Percentiles rank a stretch among this genome's conserved stretches.
Evolutionary conservation across 1,140 invertebrate genomes (phyloP).

Genomic region (Centruroides vittatus): DNA sequence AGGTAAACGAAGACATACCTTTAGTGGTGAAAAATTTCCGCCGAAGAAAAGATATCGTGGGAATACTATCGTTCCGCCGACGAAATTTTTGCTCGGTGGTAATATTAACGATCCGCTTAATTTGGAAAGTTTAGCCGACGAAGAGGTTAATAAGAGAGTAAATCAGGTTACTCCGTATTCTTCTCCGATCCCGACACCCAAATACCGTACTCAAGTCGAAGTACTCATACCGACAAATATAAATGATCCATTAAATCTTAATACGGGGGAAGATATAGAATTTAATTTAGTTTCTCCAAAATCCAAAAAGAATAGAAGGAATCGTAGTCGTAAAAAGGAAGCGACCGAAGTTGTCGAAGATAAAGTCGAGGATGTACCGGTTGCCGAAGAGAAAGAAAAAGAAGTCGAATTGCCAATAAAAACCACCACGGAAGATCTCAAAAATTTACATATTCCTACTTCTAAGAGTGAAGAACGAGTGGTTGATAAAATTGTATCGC

Average conservation of each 20-base stretch:
- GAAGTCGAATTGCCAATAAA: conserved; percentile 8
- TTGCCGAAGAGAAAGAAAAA: conserved; percentile 7
- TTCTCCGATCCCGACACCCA: conserved; percentile 72
- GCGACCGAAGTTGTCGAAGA: conserved; percentile 26
- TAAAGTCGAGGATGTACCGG: not conserved
- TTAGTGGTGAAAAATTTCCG: not conserved
- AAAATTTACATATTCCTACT: conserved; percentile 1
- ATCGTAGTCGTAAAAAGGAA: conserved; percentile 41
- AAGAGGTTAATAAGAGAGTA: conserved; percentile 58
- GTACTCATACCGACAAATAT: conserved; percentile 87
- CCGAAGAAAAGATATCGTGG: conserved; percentile 13
- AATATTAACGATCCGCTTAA: conserved; percentile 91
- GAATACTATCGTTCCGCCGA: conserved; percentile 50
- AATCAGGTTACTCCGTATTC: conserved; percentile 77
- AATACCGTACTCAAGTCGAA: conserved; percentile 65
- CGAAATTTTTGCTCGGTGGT: conserved; percentile 85
- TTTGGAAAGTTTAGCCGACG: conserved; percentile 77
- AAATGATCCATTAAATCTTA: conserved; percentile 74
- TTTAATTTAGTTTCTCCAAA: conserved; percentile 45
- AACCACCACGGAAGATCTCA: not conserved
- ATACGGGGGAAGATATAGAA: conserved; percentile 57
- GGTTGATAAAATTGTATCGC: conserved; percentile 82
- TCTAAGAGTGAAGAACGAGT: conserved; percentile 33
- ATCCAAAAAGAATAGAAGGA: not conserved
- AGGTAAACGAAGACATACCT: not conserved